These are phyloP conservation scores for Lophochroa leadbeateri DNA, from an alignment of 2,113 vertebrate species.

Conservation along the genomic window DNA sequence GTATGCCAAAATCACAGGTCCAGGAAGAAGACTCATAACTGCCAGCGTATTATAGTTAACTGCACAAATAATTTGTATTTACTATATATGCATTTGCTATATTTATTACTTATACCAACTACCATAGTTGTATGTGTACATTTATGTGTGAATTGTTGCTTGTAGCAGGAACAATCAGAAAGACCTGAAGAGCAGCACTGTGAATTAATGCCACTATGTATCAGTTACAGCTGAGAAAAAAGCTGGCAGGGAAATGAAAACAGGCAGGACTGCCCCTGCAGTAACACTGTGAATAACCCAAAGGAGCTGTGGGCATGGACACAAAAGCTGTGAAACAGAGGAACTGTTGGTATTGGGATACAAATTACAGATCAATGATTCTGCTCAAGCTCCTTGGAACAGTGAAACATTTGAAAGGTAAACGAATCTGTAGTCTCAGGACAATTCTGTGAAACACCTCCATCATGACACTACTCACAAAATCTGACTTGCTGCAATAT, in stretches of 20 bases:
- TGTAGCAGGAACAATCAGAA: neutral
- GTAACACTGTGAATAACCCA: neutral
- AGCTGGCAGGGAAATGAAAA: neutral
- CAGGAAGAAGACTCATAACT: neutral
- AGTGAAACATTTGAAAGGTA: neutral
- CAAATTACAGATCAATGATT: neutral
- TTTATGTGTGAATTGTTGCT: neutral
- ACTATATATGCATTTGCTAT: neutral
- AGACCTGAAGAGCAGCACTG: neutral
- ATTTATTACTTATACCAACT: neutral
- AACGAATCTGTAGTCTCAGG: neutral
- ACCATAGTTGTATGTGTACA: accelerated
- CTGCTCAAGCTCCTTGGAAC: neutral
- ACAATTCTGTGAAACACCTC: neutral
- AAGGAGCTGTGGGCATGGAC: neutral
- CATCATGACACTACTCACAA: neutral
- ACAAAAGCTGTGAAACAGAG: neutral
- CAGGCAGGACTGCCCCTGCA: neutral
- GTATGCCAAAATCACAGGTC: neutral
- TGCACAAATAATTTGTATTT: neutral
- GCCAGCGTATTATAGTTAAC: neutral
- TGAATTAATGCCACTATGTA: neutral
- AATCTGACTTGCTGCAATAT: neutral
- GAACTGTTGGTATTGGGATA: neutral
- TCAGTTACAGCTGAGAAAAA: neutral